Evolutionary conservation across 2,113 vertebrate species (phyloP).

Genomic region (Oryzias javanicus): DNA sequence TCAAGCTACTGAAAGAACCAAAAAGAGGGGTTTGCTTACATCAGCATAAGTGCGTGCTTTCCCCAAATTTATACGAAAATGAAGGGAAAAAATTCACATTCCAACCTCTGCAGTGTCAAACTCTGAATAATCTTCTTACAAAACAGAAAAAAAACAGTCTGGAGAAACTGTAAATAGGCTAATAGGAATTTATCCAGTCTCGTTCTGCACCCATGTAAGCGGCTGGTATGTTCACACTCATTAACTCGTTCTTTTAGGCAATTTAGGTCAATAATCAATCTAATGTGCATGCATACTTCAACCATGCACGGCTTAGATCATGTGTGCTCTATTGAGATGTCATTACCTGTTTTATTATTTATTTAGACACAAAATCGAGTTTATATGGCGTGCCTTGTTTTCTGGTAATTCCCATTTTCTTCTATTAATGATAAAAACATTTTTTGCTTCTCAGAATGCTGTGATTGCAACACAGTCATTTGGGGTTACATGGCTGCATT

Average conservation of each 20-base stretch:
- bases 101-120: constrained; percentile 10
- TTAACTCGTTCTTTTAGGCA: too few species aligned
- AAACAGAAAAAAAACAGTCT: constrained; percentile 10
- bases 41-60: neutral
- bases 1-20: too few species aligned
- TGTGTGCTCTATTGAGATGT: too few species aligned
- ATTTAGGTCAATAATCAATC: too few species aligned
- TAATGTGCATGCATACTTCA: too few species aligned
- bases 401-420: too few species aligned
- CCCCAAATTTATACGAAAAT: neutral
- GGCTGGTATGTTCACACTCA: too few species aligned
- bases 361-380: too few species aligned
- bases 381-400: too few species aligned
- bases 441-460: constrained; percentile 3
- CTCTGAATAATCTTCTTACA: constrained; percentile 28
- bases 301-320: too few species aligned
- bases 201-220: neutral
- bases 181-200: neutral
- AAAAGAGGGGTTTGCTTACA: neutral
- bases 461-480: constrained; percentile 16
- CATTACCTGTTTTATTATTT: too few species aligned
- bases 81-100: constrained; percentile 10
- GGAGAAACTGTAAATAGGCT: neutral
- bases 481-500: constrained; percentile 25
- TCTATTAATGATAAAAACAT: neutral